Base-by-base conservation (phyloP, 1,140 invertebrate species). In the Drosophila mojavensis region DNA sequence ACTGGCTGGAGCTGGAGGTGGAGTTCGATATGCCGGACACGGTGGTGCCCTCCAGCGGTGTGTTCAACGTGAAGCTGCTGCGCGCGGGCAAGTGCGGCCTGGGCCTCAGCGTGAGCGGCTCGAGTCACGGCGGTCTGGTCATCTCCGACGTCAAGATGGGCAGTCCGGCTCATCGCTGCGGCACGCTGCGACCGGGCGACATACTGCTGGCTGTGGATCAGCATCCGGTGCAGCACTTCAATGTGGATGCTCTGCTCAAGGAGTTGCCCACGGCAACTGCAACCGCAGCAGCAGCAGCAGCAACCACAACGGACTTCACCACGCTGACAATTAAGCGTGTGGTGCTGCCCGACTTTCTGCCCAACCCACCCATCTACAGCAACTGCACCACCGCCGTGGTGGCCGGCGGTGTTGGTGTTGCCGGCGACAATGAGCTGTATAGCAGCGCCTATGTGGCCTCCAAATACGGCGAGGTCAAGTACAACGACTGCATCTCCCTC, bases 1-100 rank as follows among this genome's bases (percentile, higher is more conserved):
- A 91, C 63, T 88, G 94, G 94, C 93, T 97, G 2, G 94, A 95
- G 47, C 75, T 95, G 15, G 95, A 96, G 65, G 94, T 97, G 4
- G 97, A 98, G 92, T 98, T 98, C 93, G 97, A 97, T 93, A 97
- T 98, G 79, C 96, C 97, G n/a, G 97, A 98, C 79, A 95, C 97
- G 0, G 97, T 98, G 17, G 96, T 98, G 58, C 97, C 97, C 2
- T 96, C 96, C 10, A 97, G 96, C 79, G 98, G 98, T 6, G 95
- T 97, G 0, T 98, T 98, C 89, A 96, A 96, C 64, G 97, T 99
- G 0, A 97, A 98, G 92, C 93, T 99, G 10, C 95, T 96, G 0
- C 97, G 97, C 86, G 95, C 95, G 17, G 95, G 94, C 68, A 94
- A 93, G 5, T 93, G 93, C 17, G 97, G 96, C 28, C 93, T 98